Conservation (phyloP, 2,797 vertebrate genomes). For the Zenarchopterus dispar region DNA sequence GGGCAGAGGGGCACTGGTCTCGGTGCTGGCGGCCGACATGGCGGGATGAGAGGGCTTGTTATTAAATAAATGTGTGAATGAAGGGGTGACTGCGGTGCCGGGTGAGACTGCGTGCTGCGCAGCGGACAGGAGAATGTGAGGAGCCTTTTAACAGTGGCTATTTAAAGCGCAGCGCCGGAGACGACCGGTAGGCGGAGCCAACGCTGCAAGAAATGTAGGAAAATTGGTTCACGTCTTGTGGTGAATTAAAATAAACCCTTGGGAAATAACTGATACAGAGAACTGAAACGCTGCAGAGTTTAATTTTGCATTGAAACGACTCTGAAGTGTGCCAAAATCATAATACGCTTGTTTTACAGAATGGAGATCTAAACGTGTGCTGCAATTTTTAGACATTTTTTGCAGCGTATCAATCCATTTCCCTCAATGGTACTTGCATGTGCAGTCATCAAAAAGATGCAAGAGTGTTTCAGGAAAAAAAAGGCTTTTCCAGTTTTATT, state of each 20-base stretch:
- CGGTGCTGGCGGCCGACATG: conserved; percentile 78
- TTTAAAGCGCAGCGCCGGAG: conserved; percentile 82
- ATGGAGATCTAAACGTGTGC: not conserved
- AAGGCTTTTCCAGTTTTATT: too few species aligned
- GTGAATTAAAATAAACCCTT: not conserved
- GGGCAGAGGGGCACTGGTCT: conserved; percentile 74
- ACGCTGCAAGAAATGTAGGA: conserved; percentile 49
- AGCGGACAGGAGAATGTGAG: conserved; percentile 61
- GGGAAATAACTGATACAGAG: too few species aligned
- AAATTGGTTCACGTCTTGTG: not conserved
- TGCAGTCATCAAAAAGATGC: not conserved
- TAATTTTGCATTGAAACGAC: not conserved
- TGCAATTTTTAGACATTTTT: conserved; percentile 16
- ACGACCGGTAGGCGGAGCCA: conserved; percentile 64
- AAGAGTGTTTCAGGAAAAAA: too few species aligned
- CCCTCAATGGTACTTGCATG: conserved; percentile 28
- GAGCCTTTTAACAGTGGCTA: conserved; percentile 84
- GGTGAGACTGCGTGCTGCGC: conserved; percentile 29
- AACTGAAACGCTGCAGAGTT: too few species aligned
- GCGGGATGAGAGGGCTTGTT: conserved; percentile 32
- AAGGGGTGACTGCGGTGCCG: conserved; percentile 28
- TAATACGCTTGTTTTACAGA: too few species aligned
- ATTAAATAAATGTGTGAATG: conserved; percentile 41
- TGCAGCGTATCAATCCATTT: conserved; percentile 32
- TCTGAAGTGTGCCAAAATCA: accelerated